Conservation (phyloP, 2,113 vertebrate species). For the Lepus timidus region DNA sequence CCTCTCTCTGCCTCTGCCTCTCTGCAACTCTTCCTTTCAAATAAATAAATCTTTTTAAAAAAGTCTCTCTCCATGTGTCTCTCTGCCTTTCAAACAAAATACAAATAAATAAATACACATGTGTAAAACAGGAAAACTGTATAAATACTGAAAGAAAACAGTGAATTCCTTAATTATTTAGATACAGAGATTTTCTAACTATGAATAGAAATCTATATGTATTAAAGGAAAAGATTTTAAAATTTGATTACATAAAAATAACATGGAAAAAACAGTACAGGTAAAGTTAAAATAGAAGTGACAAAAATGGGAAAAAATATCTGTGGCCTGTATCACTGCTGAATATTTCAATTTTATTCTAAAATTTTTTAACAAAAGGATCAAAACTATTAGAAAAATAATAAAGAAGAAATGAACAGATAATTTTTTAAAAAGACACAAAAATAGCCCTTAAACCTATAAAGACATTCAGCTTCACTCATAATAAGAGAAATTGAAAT, state of each 20-base stretch:
- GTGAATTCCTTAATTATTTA: neutral
- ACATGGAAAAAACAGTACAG: neutral
- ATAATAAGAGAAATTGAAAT: conserved; percentile 1
- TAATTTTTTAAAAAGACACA: neutral
- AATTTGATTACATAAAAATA: neutral
- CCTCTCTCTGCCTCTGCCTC: too few relatives aligned
- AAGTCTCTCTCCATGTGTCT: too few relatives aligned
- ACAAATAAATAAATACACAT: too few relatives aligned
- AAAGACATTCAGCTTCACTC: conserved; percentile 1
- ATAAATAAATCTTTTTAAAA: too few relatives aligned
- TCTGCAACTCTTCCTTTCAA: too few relatives aligned
- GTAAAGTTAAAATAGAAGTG: conserved; percentile 8
- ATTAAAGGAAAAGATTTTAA: neutral
- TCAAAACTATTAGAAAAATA: neutral
- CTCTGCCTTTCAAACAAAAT: too few relatives aligned
- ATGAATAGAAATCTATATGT: neutral
- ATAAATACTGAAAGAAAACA: neutral
- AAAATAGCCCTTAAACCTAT: neutral
- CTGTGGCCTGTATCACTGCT: neutral
- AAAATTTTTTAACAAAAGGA: neutral
- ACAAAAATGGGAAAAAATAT: neutral
- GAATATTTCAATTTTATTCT: neutral
- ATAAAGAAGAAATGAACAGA: neutral
- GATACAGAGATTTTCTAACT: neutral
- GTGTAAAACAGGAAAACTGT: neutral